These are phyloP conservation scores for Chaitophorus viminalis DNA, from an alignment of 2,888 invertebrate genomes.

Conservation along the genomic window DNA sequence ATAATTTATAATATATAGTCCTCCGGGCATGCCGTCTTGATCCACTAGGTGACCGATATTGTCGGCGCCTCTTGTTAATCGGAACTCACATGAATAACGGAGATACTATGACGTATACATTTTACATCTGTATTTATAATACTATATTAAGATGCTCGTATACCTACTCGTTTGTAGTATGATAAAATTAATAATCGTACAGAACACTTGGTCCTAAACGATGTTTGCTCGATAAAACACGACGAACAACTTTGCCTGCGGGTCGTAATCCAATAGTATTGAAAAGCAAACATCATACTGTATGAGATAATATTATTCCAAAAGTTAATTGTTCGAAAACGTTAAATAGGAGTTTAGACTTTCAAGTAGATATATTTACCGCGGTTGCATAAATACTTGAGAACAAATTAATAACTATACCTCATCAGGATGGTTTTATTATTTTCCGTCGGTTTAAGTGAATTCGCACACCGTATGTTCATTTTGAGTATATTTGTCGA, in stretches of 20 bases:
- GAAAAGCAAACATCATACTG: background rate
- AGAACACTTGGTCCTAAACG: too few species aligned
- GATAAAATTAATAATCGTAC: too few species aligned
- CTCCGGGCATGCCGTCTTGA: too few species aligned
- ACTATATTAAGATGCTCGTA: too few species aligned
- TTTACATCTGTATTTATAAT: too few species aligned
- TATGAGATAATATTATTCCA: background rate
- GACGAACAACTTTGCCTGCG: background rate
- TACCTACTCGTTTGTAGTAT: too few species aligned
- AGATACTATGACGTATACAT: too few species aligned
- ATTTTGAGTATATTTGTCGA: too few species aligned
- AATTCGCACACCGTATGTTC: background rate
- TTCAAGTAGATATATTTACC: background rate
- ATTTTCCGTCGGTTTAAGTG: background rate
- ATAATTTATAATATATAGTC: too few species aligned
- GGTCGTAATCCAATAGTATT: background rate
- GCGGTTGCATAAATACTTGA: background rate
- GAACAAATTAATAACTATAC: background rate
- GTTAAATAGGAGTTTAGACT: background rate
- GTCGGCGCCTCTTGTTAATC: too few species aligned
- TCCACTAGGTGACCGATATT: too few species aligned
- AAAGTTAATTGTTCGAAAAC: background rate
- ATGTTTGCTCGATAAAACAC: background rate
- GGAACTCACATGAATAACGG: too few species aligned
- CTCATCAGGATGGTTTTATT: background rate